These are phyloP conservation scores for Achroia grisella DNA, from an alignment of 1,140 invertebrate species.

Conservation along the genomic window DNA sequence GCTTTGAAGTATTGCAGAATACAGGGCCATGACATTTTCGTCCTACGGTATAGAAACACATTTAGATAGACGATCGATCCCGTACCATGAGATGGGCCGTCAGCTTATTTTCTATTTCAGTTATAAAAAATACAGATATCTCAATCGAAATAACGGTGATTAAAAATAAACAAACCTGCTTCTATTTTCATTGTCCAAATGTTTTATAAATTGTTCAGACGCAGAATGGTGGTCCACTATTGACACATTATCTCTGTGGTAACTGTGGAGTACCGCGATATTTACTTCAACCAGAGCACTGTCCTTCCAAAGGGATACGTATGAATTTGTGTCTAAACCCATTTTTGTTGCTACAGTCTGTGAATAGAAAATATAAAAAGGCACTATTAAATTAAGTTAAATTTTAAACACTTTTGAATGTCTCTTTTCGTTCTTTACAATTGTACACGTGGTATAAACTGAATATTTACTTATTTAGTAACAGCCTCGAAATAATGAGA, in stretches of 20 bases:
- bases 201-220: conserved; percentile 96
- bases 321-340: conserved; percentile 89
- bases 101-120: too few species aligned
- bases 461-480: too few species aligned
- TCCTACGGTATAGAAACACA: too few species aligned
- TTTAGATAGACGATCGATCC: too few species aligned
- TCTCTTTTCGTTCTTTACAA: too few species aligned
- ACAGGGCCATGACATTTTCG: too few species aligned
- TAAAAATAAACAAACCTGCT: conserved; percentile 71
- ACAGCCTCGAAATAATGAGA: too few species aligned
- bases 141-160: too few species aligned
- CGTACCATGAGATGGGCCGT: too few species aligned
- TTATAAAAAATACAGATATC: too few species aligned
- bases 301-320: conserved; percentile 94
- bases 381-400: neutral
- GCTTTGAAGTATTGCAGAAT: too few species aligned
- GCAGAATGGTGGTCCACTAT: conserved; percentile 97
- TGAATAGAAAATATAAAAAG: conserved; percentile 19
- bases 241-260: conserved; percentile 90
- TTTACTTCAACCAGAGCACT: conserved; percentile 93
- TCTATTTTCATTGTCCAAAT: conserved; percentile 92
- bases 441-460: too few species aligned
- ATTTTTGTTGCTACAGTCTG: conserved; percentile 88
- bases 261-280: conserved; percentile 93
- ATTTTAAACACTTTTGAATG: neutral